A percentile compares a stretch with the other conserved stretches of the same genome.
Evolutionary conservation across 2,797 vertebrate genomes (phyloP).

Genomic region (Chanos chanos): DNA sequence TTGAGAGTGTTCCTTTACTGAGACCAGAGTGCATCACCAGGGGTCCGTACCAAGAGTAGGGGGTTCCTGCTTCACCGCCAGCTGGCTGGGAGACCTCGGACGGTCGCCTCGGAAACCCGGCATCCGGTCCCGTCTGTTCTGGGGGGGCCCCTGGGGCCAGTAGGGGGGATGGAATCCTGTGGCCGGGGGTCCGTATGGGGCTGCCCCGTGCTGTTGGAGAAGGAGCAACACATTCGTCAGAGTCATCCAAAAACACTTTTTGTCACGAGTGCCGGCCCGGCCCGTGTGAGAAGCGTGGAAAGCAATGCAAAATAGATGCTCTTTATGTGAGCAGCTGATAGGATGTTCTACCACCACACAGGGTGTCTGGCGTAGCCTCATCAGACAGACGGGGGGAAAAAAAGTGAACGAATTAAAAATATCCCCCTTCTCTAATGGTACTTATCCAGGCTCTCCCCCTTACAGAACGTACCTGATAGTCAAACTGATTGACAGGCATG

Average conservation of each 20-base stretch:
- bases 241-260: too few species aligned
- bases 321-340: too few species aligned
- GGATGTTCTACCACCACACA: too few species aligned
- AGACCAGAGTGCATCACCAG: not conserved
- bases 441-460: constrained; percentile 2
- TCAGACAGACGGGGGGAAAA: too few species aligned
- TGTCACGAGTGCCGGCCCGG: too few species aligned
- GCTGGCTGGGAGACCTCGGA: constrained; percentile 88
- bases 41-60: constrained; percentile 74
- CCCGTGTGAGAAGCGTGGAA: too few species aligned
- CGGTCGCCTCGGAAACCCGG: constrained; percentile 84
- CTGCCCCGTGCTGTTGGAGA: constrained; percentile 97
- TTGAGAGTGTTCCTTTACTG: too few species aligned
- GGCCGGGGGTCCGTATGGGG: constrained; percentile 86
- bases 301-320: too few species aligned
- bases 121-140: constrained; percentile 90
- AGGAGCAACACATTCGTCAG: too few species aligned
- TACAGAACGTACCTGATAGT: constrained; percentile 94
- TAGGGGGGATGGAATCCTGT: constrained; percentile 89
- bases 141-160: constrained; percentile 93
- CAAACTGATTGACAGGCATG: constrained; percentile 95
- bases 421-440: not conserved
- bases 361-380: too few species aligned
- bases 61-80: constrained; percentile 89
- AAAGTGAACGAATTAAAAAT: too few species aligned